These are phyloP conservation scores for Artemisiospiza belli DNA, from an alignment of 2,113 vertebrate species.

Conservation along the genomic window DNA sequence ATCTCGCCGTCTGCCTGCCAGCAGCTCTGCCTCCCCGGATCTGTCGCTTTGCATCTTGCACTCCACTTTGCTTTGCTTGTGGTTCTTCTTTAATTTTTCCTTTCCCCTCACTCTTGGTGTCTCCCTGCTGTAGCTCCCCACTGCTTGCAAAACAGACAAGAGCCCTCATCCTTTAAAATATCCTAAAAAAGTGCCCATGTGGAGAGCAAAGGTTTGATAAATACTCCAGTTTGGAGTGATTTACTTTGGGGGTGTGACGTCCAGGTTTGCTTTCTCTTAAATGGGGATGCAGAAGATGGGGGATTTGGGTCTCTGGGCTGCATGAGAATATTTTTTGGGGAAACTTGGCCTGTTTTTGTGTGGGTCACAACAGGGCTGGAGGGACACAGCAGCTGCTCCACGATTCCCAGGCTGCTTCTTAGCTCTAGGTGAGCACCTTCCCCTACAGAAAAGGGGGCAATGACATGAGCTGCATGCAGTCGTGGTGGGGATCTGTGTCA, in stretches of 20 bases:
- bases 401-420: rapidly evolving
- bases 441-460: rapidly evolving
- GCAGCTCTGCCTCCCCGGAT: slow-evolving; percentile 23
- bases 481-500: not conserved
- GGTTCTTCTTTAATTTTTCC: not conserved
- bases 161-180: not conserved
- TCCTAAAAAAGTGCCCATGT: not conserved
- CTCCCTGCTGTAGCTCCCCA: not conserved
- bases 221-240: not conserved
- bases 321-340: not conserved
- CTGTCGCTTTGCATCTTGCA: slow-evolving; percentile 7
- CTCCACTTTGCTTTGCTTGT: not conserved
- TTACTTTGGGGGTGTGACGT: not conserved
- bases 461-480: rapidly evolving
- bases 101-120: not conserved
- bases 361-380: rapidly evolving
- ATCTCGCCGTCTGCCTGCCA: slow-evolving; percentile 30
- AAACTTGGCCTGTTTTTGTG: rapidly evolving
- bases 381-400: not conserved
- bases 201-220: not conserved
- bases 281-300: not conserved
- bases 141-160: not conserved
- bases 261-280: not conserved
- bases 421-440: not conserved
- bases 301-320: not conserved